These are phyloP conservation scores for Aphrophora alni DNA, from an alignment of 2,888 invertebrate genomes.

Conservation along the genomic window DNA sequence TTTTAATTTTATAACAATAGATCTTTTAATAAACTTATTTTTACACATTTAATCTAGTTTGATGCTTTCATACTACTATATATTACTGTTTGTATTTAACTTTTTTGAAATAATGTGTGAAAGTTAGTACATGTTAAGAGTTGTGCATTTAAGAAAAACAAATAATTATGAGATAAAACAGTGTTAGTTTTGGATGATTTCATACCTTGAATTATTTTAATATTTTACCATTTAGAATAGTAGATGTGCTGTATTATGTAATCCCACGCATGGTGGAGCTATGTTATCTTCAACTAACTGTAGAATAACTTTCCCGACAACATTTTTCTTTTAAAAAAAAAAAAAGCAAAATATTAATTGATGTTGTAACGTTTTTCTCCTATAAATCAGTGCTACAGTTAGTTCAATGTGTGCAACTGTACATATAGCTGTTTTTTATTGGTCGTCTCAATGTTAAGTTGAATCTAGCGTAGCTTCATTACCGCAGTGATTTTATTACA, in stretches of 20 bases:
- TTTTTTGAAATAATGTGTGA: too few relatives aligned
- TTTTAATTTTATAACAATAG: too few relatives aligned
- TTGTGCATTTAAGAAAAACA: too few relatives aligned
- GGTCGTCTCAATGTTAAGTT: slow-evolving; percentile 38
- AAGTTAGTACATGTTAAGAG: too few relatives aligned
- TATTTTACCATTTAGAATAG: slow-evolving; percentile 34
- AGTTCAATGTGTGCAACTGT: slow-evolving; percentile 32
- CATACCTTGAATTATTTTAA: slow-evolving; percentile 2
- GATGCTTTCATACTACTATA: too few relatives aligned
- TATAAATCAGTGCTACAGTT: slow-evolving; percentile 15
- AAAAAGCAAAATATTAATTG: not conserved
- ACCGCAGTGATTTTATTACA: slow-evolving; percentile 39
- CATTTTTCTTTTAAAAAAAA: not conserved
- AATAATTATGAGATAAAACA: too few relatives aligned
- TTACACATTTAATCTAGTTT: too few relatives aligned
- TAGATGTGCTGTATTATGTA: slow-evolving; percentile 28
- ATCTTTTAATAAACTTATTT: too few relatives aligned
- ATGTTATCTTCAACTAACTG: slow-evolving; percentile 47
- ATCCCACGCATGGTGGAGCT: slow-evolving; percentile 48
- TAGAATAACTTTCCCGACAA: slow-evolving; percentile 20
- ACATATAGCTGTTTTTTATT: slow-evolving; percentile 34
- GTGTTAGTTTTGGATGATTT: too few relatives aligned
- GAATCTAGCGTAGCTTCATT: slow-evolving; percentile 48
- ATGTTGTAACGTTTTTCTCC: not conserved
- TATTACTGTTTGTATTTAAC: too few relatives aligned